Percentiles rank a stretch among this genome's conserved stretches.
Conservation (phyloP, 1,140 invertebrate species). For the Lucilia cuprina region DNA sequence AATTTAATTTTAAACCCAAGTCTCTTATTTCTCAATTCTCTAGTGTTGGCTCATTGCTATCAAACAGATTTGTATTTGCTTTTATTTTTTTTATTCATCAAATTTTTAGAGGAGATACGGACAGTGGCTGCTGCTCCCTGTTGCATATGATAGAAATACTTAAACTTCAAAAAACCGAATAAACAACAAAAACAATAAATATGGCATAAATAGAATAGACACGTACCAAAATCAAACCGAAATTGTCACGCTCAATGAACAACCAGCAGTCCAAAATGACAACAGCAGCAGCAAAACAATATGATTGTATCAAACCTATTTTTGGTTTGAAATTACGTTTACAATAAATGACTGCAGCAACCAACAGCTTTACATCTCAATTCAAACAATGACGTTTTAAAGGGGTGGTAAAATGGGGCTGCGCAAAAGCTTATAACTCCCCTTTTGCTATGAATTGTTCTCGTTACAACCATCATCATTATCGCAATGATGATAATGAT, state of each 20-base stretch:
- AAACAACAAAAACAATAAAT: conserved; percentile 16
- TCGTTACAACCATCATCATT: background rate
- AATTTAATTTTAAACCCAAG: too few species aligned
- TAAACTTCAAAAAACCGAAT: background rate
- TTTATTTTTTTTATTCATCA: background rate
- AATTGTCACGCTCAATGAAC: conserved; percentile 35
- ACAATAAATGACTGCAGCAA: background rate
- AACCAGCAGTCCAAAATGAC: conserved; percentile 9
- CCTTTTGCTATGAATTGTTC: background rate
- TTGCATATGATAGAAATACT: background rate
- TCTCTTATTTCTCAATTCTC: background rate
- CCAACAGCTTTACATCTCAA: background rate
- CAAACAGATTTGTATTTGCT: background rate
- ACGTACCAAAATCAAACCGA: conserved; percentile 19
- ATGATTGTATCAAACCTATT: background rate
- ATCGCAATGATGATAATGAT: background rate
- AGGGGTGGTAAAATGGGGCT: conserved; percentile 52
- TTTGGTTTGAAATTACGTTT: background rate
- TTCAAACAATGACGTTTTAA: conserved; percentile 27
- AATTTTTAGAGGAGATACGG: conserved; percentile 24
- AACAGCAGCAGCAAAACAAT: background rate
- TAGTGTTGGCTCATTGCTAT: background rate
- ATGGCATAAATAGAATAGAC: conserved; percentile 9
- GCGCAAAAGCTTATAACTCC: background rate
- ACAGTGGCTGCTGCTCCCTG: conserved; percentile 14